Evolutionary conservation across 2,797 vertebrate species (phyloP), one percentile per base, ranked within the genome.

Genomic region (Siniperca obscura): DNA sequence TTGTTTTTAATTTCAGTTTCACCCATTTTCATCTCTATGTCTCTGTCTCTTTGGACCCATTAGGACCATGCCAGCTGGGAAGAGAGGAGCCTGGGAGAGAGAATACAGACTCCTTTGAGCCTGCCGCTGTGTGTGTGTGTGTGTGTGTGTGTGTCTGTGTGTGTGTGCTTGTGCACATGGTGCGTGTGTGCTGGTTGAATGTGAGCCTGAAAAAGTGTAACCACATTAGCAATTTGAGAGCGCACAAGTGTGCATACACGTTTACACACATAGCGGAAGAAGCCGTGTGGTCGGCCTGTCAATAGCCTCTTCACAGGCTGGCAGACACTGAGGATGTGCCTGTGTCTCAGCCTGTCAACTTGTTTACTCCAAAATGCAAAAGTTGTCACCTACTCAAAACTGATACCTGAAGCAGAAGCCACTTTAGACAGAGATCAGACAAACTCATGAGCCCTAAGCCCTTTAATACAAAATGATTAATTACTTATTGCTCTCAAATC

Each of bases 101-200:
- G 93, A 90, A 94, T 83, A 95, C 83, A 90, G 84, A 70, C 83
- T 59, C 73, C 86, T 94, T 93, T 95, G 91, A 94, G 81, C 40
- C 52, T 30, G 60, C 48, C 1, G 13, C 44, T 21, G 44, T 70
- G 80, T 76, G 68, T 61, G 74, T 36, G 65, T 48, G 76, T 79
- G 74, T 68, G 56, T 62, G 60, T 74, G 72, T 56, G 55, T 55
- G 81, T 40, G 13, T n/a, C n/a, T n/a, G n/a, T 50, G 66, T 80
- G 70, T 84, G 60, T 82, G 65, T 30, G 30, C 30, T 30, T 30
- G 30, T 30, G 30, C 30, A 30, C 30, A 30, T 50, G 67, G 67
- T 80, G 70, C 83, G 60, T 82, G 65, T 52, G n/a, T 27, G 38
- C 11, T 27, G 10, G 61, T 21, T 74, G 25, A 65, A 3, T 73